These are phyloP conservation scores for Alosa alosa DNA, from an alignment of 2,113 vertebrate species.

Conservation along the genomic window DNA sequence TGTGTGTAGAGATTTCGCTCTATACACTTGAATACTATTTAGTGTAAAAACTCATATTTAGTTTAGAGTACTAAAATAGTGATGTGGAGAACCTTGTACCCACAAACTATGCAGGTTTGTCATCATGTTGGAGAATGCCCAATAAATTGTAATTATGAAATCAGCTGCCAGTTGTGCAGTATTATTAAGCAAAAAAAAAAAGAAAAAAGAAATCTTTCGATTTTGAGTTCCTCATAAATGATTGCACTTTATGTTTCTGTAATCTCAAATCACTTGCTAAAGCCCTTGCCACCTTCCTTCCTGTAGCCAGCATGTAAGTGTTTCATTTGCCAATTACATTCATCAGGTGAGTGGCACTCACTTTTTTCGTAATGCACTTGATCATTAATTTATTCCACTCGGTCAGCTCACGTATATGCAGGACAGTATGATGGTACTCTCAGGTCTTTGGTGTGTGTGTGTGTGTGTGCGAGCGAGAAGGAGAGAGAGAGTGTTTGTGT, in stretches of 20 bases:
- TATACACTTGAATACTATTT: neutral
- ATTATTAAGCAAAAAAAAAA: neutral
- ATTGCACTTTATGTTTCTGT: neutral
- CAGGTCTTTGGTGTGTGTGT: neutral
- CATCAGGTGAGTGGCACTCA: neutral
- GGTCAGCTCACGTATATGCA: neutral
- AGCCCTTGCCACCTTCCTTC: neutral
- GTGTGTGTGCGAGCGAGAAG: neutral
- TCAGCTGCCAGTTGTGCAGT: neutral
- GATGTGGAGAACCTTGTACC: neutral
- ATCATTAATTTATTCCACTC: conserved; percentile 22
- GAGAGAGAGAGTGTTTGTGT: neutral
- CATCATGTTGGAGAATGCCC: neutral
- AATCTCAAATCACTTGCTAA: neutral
- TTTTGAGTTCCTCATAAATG: neutral
- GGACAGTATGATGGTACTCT: neutral
- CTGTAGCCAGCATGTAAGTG: neutral
- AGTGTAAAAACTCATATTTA: neutral
- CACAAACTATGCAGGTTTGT: neutral
- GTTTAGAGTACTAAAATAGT: neutral
- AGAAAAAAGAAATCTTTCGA: neutral
- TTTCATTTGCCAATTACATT: neutral
- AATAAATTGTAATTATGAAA: neutral
- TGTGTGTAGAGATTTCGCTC: neutral
- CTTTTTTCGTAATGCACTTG: neutral